These are phyloP conservation scores for Chromis chromis DNA, from an alignment of 2,797 vertebrate species.

Conservation along the genomic window DNA sequence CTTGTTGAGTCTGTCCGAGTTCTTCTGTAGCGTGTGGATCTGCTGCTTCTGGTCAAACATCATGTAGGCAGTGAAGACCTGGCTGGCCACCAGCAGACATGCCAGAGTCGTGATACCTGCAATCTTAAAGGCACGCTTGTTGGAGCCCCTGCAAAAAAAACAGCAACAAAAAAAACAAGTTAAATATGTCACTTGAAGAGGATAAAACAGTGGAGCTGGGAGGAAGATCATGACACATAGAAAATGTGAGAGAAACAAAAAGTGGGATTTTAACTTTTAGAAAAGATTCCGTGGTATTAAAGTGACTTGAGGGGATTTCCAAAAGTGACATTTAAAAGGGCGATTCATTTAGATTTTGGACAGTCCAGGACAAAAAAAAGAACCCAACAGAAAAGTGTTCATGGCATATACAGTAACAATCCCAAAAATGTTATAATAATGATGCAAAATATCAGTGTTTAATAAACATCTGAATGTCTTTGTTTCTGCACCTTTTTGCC, in stretches of 20 bases:
- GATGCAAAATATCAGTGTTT: background rate
- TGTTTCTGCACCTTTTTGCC: too few relatives aligned
- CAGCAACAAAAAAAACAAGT: background rate
- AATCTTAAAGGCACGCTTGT: slow-evolving; percentile 81
- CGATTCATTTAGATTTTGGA: slow-evolving; percentile 14
- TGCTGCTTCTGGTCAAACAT: slow-evolving; percentile 87
- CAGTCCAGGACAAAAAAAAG: background rate
- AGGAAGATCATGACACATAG: background rate
- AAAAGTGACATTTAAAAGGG: background rate
- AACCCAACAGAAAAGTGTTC: background rate
- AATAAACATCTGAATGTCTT: background rate
- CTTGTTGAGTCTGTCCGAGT: slow-evolving; percentile 76
- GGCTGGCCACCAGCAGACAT: slow-evolving; percentile 90
- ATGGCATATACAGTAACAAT: background rate
- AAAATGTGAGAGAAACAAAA: background rate
- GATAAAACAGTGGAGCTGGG: background rate
- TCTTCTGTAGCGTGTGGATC: slow-evolving; percentile 85
- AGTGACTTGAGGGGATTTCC: background rate
- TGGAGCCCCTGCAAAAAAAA: slow-evolving; percentile 52
- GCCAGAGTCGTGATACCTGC: slow-evolving; percentile 88
- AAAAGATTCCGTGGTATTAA: background rate
- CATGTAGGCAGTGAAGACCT: slow-evolving; percentile 90
- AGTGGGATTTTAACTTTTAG: background rate
- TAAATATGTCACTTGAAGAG: background rate
- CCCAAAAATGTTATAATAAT: background rate